Evolutionary conservation across 2,888 invertebrate genomes (phyloP).

Genomic region (Perizoma affinitatum): DNA sequence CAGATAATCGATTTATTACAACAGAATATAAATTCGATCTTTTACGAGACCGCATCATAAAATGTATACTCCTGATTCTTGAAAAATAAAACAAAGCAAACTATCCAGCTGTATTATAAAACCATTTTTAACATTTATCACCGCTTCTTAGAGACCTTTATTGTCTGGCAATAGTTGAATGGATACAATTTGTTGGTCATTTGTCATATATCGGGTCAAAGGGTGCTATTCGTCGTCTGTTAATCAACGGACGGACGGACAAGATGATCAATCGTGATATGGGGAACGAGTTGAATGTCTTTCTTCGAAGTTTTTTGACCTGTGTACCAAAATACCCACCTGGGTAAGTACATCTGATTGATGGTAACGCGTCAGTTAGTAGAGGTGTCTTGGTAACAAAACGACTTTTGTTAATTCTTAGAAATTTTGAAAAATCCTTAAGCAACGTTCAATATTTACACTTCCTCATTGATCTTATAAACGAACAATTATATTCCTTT

Average conservation of each 20-base stretch:
- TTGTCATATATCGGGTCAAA: constrained; percentile 70
- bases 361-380: constrained; percentile 6
- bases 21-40: constrained; percentile 36
- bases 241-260: constrained; percentile 67
- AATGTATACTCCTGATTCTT: constrained; percentile 29
- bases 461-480: too few species aligned
- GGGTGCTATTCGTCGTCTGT: constrained; percentile 67
- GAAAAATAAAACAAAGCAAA: constrained; percentile 33
- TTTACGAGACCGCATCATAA: constrained; percentile 40
- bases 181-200: constrained; percentile 61
- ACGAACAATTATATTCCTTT: too few species aligned
- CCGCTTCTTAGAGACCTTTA: constrained; percentile 34
- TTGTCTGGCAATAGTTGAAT: constrained; percentile 34
- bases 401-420: too few species aligned
- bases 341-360: constrained; percentile 23
- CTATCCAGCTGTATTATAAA: constrained; percentile 24
- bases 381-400: too few species aligned
- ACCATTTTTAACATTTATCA: constrained; percentile 17
- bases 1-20: constrained; percentile 31
- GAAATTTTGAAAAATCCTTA: too few species aligned
- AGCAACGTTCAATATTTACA: too few species aligned
- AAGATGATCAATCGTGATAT: constrained; percentile 67
- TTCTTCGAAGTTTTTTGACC: constrained; percentile 37
- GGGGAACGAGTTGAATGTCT: constrained; percentile 42
- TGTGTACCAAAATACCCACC: constrained; percentile 19